These are phyloP conservation scores for Drosophila kohkoa DNA, from an alignment of 1,140 invertebrate species.

Conservation along the genomic window DNA sequence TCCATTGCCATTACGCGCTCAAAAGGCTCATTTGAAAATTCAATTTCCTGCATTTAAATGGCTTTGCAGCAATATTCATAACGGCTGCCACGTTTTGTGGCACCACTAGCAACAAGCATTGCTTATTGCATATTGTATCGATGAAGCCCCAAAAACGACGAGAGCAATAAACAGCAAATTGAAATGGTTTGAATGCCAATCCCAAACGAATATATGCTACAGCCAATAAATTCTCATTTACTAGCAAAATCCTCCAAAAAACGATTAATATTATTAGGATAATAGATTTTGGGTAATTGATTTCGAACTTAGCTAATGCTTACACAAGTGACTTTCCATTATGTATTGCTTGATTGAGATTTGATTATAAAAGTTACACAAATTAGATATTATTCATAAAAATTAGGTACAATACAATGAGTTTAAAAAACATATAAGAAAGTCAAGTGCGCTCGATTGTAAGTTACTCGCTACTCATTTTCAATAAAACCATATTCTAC, in stretches of 20 bases:
- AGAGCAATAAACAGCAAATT: slow-evolving; percentile 21
- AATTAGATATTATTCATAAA: too few relatives aligned
- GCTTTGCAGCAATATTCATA: slow-evolving; percentile 61
- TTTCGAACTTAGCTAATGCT: not conserved
- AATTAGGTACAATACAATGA: too few relatives aligned
- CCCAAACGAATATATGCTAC: slow-evolving; percentile 7
- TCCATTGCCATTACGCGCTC: slow-evolving; percentile 22
- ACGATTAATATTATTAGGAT: slow-evolving; percentile 16
- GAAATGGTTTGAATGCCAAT: slow-evolving; percentile 30
- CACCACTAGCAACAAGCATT: slow-evolving; percentile 24
- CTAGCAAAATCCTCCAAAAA: not conserved
- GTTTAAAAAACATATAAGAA: too few relatives aligned
- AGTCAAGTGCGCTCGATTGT: too few relatives aligned
- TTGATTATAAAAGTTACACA: not conserved
- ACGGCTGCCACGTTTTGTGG: slow-evolving; percentile 31
- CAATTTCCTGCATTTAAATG: slow-evolving; percentile 80
- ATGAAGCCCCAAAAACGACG: slow-evolving; percentile 12
- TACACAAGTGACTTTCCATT: not conserved
- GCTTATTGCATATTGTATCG: slow-evolving; percentile 43
- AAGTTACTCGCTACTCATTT: too few relatives aligned
- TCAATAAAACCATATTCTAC: too few relatives aligned
- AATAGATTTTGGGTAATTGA: slow-evolving; percentile 3
- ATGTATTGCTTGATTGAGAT: not conserved
- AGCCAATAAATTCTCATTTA: slow-evolving; percentile 30
- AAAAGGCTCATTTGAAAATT: slow-evolving; percentile 58